These are phyloP conservation scores for Caenorhabditis drosophilae DNA, from an alignment of 2,888 invertebrate species.

Conservation along the genomic window DNA sequence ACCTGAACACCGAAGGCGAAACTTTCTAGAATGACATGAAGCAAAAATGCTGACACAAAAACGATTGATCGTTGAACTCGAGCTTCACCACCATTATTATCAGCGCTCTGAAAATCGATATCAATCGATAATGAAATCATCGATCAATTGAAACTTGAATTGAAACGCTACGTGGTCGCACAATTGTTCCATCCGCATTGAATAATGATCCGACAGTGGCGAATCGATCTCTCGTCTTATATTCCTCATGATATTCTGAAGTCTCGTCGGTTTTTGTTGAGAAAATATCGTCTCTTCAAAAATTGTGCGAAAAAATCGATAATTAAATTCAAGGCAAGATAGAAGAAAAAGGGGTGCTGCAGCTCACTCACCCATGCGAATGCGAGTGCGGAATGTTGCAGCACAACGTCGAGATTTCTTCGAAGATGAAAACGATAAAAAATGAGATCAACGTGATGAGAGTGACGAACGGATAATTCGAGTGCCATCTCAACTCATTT, in stretches of 20 bases:
- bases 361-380: conserved; percentile 1
- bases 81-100: conserved; percentile 3
- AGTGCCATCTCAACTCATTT: neutral
- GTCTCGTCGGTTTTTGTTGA: too few relatives aligned
- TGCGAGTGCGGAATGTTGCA: conserved; percentile 4
- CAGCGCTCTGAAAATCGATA: neutral
- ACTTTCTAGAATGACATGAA: conserved; percentile 52
- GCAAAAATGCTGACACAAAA: conserved; percentile 48
- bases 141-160: neutral
- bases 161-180: neutral
- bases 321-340: neutral
- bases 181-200: conserved; percentile 7
- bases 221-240: conserved; percentile 7
- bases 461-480: conserved; percentile 7
- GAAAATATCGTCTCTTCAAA: too few relatives aligned
- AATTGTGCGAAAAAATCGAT: conserved; percentile 1
- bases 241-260: too few relatives aligned
- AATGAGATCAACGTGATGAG: conserved; percentile 5
- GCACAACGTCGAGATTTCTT: conserved; percentile 4
- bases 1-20: conserved; percentile 58
- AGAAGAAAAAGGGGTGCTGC: neutral
- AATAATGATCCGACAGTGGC: conserved; percentile 8
- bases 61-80: neutral
- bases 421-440: conserved; percentile 7
- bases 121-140: too few relatives aligned